Conservation (phyloP, 2,797 vertebrate species). For the Chelon labrosus region DNA sequence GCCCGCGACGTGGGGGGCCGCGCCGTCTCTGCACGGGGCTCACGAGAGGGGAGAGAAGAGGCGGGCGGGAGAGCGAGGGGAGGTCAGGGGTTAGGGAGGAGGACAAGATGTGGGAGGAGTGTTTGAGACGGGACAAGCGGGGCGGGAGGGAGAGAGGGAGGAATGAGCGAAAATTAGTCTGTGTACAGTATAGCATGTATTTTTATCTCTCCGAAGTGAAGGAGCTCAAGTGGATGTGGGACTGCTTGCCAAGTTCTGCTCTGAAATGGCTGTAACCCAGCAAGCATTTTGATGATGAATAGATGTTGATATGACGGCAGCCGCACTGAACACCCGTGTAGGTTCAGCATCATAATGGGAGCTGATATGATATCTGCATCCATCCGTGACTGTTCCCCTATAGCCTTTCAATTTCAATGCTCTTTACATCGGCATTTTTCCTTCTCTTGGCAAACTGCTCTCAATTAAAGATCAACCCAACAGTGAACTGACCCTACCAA, state of each 20-base stretch:
- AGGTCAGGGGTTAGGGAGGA: slow-evolving; percentile 45
- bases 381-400: too few species aligned
- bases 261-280: slow-evolving; percentile 15
- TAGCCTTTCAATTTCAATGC: too few species aligned
- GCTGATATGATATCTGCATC: background rate
- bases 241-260: slow-evolving; percentile 1
- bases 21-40: slow-evolving; percentile 40
- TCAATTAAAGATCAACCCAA: too few species aligned
- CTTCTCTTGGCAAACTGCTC: too few species aligned
- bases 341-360: background rate
- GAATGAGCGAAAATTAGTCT: slow-evolving; percentile 15
- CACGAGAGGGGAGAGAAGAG: slow-evolving; percentile 23
- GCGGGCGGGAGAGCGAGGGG: slow-evolving; percentile 2
- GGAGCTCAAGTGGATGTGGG: background rate
- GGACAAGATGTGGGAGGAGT: slow-evolving; percentile 42
- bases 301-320: slow-evolving; percentile 1
- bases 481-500: too few species aligned
- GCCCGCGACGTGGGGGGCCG: slow-evolving; percentile 67
- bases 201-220: slow-evolving; percentile 17
- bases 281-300: slow-evolving; percentile 8
- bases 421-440: too few species aligned
- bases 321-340: too few species aligned
- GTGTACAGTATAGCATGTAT: slow-evolving; percentile 21
- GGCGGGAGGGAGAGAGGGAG: background rate
- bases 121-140: slow-evolving; percentile 39